These are phyloP conservation scores for Odontomachus brunneus DNA, from an alignment of 1,140 invertebrate species.

Conservation along the genomic window DNA sequence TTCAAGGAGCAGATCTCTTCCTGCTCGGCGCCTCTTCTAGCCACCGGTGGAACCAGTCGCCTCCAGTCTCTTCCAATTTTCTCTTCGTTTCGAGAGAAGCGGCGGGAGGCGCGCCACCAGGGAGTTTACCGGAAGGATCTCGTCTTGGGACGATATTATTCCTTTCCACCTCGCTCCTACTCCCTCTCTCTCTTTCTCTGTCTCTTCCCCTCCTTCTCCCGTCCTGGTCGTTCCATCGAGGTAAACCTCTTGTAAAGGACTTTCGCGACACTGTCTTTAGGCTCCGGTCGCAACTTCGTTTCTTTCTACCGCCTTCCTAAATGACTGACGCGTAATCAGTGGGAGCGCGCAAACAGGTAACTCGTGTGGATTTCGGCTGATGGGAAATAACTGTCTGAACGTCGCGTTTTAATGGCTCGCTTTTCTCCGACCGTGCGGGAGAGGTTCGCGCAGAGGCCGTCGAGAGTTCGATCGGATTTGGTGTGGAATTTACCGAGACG, in stretches of 20 bases:
- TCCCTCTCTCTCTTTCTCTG: background rate
- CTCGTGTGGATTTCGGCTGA: constrained; percentile 34
- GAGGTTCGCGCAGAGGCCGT: too few species aligned
- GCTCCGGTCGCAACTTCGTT: constrained; percentile 25
- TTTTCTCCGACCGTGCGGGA: too few species aligned
- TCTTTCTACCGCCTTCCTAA: constrained; percentile 43
- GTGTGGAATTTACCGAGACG: background rate
- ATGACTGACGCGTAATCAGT: constrained; percentile 67
- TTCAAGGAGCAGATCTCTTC: constrained; percentile 65
- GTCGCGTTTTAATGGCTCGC: constrained; percentile 15
- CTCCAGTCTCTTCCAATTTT: constrained; percentile 78
- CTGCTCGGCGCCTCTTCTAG: constrained; percentile 40
- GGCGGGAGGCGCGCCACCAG: constrained; percentile 69
- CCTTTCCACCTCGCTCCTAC: constrained; percentile 40
- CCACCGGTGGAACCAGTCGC: constrained; percentile 62
- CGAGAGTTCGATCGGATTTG: background rate
- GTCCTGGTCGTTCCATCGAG: background rate
- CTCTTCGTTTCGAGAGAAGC: constrained; percentile 75
- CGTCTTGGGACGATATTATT: constrained; percentile 76
- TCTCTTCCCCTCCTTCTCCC: background rate
- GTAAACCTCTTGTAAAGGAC: constrained; percentile 40
- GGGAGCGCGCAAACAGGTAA: constrained; percentile 28
- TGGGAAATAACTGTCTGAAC: background rate
- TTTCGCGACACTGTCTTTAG: constrained; percentile 49
- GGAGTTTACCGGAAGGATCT: constrained; percentile 73